Percentiles rank a stretch among this genome's conserved stretches.
Evolutionary conservation across 2,888 invertebrate genomes (phyloP).

Genomic region (Thymelicus sylvestris): DNA sequence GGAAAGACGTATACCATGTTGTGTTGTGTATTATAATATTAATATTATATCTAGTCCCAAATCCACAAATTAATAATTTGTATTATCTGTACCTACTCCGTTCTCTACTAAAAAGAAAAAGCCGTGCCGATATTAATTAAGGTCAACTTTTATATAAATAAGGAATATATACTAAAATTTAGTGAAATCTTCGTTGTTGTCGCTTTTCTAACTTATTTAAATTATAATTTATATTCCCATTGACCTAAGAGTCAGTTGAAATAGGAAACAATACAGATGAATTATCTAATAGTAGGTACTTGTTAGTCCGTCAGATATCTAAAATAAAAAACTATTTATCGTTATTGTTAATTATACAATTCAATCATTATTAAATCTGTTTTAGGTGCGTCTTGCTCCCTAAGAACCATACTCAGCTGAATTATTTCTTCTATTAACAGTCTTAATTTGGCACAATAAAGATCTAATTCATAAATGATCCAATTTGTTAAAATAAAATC

Average conservation of each 20-base stretch:
- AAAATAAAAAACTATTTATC: background rate
- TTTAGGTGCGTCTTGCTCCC: background rate
- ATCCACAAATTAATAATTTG: background rate
- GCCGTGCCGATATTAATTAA: background rate
- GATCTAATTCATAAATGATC: background rate
- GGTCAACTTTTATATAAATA: background rate
- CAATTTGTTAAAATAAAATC: background rate
- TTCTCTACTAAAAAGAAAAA: background rate
- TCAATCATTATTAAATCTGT: no score
- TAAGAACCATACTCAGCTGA: background rate
- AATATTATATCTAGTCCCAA: constrained; percentile 23
- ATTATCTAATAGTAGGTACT: background rate
- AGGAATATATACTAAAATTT: background rate
- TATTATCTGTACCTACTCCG: no score
- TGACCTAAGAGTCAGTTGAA: background rate
- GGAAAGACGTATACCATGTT: constrained; percentile 54
- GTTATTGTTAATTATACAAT: no score
- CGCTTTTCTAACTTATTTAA: background rate
- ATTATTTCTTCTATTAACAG: background rate
- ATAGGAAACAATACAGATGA: background rate
- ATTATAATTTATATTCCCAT: background rate
- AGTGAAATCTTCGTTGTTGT: background rate
- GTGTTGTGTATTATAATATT: constrained; percentile 47
- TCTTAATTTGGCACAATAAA: constrained; percentile 1
- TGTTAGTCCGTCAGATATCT: background rate